Evolutionary conservation across 2,113 vertebrate genomes (phyloP).

Genomic region (Trematomus loennbergii): DNA sequence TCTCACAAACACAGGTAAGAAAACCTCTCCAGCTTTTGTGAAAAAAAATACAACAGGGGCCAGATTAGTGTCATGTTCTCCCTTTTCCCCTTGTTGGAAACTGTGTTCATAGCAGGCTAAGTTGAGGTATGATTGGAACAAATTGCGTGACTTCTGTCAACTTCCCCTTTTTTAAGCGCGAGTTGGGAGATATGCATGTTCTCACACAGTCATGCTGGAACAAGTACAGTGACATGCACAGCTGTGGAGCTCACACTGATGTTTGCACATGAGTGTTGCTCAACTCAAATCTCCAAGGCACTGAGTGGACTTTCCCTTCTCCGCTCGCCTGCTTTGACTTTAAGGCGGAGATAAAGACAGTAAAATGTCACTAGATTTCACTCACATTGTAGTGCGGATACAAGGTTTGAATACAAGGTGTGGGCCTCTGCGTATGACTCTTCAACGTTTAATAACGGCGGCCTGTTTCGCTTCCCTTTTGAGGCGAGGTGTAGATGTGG

Average conservation of each 20-base stretch:
- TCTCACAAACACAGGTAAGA: slow-evolving; percentile 77
- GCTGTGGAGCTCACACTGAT: slow-evolving; percentile 46
- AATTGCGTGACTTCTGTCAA: slow-evolving; percentile 50
- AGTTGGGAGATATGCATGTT: slow-evolving; percentile 28
- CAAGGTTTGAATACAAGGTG: background rate
- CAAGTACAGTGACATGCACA: slow-evolving; percentile 62
- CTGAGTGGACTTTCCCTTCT: slow-evolving; percentile 55
- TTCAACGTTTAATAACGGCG: slow-evolving; percentile 19
- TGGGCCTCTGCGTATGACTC: slow-evolving; percentile 12
- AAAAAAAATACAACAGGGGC: background rate
- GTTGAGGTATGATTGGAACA: slow-evolving; percentile 38
- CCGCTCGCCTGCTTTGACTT: slow-evolving; percentile 44
- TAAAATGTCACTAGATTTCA: background rate
- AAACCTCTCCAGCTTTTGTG: slow-evolving; percentile 43
- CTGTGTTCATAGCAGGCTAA: no score
- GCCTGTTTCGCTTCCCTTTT: slow-evolving; percentile 81
- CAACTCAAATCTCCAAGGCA: slow-evolving; percentile 45
- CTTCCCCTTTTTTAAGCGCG: slow-evolving; percentile 60
- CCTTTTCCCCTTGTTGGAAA: background rate
- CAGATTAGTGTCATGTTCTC: background rate
- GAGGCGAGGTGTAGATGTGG: slow-evolving; percentile 30
- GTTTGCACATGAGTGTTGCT: slow-evolving; percentile 69
- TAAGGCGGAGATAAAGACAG: background rate
- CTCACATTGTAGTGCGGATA: background rate
- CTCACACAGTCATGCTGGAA: slow-evolving; percentile 61